Evolutionary conservation across 2,888 invertebrate genomes (phyloP).

Genomic region (Hetaerina titia): DNA sequence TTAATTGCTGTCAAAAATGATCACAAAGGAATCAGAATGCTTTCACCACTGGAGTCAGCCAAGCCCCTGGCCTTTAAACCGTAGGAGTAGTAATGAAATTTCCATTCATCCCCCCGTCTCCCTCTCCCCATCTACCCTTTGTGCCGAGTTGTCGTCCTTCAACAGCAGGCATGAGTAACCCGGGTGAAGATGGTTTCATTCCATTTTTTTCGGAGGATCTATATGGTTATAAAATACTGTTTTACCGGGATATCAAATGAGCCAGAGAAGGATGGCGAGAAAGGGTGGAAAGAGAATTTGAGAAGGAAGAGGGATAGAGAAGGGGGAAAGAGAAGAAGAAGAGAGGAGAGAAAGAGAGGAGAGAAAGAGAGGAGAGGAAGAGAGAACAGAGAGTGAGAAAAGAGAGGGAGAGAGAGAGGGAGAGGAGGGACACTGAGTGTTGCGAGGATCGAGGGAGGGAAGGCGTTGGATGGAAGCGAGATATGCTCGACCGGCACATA

Average conservation of each 20-base stretch:
- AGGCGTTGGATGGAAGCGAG: not conserved
- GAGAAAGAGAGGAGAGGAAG: not conserved
- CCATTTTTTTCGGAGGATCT: not conserved
- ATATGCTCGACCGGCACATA: not conserved
- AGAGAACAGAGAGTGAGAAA: not conserved
- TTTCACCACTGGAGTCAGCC: not conserved
- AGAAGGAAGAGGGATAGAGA: not conserved
- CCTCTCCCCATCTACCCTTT: not conserved
- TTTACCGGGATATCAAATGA: not conserved
- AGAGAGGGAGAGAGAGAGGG: not conserved
- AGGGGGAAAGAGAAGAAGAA: not conserved
- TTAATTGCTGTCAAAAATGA: not conserved
- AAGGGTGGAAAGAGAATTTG: not conserved
- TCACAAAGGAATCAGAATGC: not conserved
- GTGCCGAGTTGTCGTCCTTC: not conserved
- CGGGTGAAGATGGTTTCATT: not conserved
- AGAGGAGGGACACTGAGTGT: not conserved
- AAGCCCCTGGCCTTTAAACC: not conserved
- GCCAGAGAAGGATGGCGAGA: not conserved
- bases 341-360: not conserved
- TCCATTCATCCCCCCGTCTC: not conserved
- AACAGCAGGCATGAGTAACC: not conserved
- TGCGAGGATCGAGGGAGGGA: not conserved
- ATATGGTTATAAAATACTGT: not conserved
- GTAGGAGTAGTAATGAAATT: not conserved